Percentiles rank a stretch among this genome's conserved stretches.
phyloP scores from a whole-genome alignment of 2,888 invertebrate species.

The Andrena chrysosceles region DNA sequence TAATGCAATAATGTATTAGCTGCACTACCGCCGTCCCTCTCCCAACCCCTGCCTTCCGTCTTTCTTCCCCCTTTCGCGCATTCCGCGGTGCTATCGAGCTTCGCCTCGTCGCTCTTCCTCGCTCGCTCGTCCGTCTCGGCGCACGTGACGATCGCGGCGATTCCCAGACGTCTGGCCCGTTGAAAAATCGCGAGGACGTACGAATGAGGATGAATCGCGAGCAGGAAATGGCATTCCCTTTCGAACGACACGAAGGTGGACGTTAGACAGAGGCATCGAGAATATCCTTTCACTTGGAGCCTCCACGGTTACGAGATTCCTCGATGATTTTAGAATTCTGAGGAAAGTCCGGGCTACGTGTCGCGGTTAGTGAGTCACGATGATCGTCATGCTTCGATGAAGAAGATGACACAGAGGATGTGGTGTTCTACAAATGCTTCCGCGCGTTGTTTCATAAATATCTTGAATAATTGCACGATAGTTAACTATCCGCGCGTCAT shows the following conservation, averaged over 20 bases:
- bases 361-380: conserved; percentile 1
- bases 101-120: conserved; percentile 21
- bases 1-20: conserved; percentile 81
- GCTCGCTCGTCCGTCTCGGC: conserved; percentile 6
- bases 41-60: conserved; percentile 1
- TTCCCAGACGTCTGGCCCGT: neutral
- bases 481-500: conserved; percentile 18
- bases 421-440: neutral
- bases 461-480: neutral
- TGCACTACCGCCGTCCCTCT: conserved; percentile 24
- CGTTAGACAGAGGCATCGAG: neutral
- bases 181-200: conserved; percentile 21
- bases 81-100: conserved; percentile 33
- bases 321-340: conserved; percentile 1
- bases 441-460: neutral
- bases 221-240: neutral
- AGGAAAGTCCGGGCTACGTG: neutral
- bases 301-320: neutral
- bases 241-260: neutral
- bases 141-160: neutral
- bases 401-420: conserved; percentile 6
- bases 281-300: neutral
- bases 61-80: conserved; percentile 34
- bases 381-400: conserved; percentile 1
- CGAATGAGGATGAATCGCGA: neutral